Percentiles rank a stretch among this genome's conserved stretches.
phyloP scores from a whole-genome alignment of 1,140 invertebrate genomes.

The Drusus annulatus region DNA sequence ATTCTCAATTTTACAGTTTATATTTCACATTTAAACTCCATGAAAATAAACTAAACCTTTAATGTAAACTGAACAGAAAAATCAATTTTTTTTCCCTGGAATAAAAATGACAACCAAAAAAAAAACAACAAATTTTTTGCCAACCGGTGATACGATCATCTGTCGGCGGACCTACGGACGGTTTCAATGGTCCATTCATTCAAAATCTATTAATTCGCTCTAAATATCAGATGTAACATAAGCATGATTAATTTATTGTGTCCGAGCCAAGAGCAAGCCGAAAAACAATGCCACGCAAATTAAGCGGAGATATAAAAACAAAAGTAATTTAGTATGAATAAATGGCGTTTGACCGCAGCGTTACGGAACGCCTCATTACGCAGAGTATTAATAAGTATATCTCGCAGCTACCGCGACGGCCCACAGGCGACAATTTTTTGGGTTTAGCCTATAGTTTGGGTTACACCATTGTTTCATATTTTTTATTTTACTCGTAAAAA shows the following conservation, averaged over 20 bases:
- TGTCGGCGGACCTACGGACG: slow-evolving; percentile 2
- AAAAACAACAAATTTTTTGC: slow-evolving; percentile 24
- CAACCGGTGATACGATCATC: slow-evolving; percentile 5
- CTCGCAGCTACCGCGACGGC: neutral
- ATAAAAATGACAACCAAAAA: neutral
- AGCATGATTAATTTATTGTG: slow-evolving; percentile 7
- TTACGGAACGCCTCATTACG: slow-evolving; percentile 6
- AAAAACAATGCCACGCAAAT: slow-evolving; percentile 13
- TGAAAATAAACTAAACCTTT: no score
- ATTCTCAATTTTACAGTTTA: no score
- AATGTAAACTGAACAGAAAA: no score
- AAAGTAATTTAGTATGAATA: neutral
- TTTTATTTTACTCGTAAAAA: no score
- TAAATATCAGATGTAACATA: slow-evolving; percentile 1
- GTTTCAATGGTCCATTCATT: slow-evolving; percentile 29
- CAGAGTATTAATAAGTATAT: neutral
- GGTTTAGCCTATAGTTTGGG: no score
- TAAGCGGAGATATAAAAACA: neutral
- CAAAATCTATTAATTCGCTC: slow-evolving; percentile 23
- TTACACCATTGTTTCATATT: no score
- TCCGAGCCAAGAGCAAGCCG: neutral
- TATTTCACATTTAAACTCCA: no score
- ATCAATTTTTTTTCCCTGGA: no score
- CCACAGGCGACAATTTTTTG: no score
- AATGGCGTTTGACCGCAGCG: slow-evolving; percentile 29